Evolutionary conservation across 2,113 vertebrate species (phyloP).

Genomic region (Columba janthina): DNA sequence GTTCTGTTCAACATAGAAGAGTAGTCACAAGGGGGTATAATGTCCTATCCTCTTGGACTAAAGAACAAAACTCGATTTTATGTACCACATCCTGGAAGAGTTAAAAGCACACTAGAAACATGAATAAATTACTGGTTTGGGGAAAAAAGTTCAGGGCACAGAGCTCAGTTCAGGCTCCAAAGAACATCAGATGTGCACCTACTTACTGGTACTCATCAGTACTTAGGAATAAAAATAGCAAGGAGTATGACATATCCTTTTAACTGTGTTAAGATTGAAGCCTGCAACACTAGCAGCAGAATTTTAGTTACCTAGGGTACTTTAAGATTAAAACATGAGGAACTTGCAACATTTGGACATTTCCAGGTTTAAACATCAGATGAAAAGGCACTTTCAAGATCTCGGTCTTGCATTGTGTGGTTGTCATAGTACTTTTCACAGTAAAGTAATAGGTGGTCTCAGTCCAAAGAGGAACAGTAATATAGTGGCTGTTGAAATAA

Average conservation of each 20-base stretch:
- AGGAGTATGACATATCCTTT: not conserved
- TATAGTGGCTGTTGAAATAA: not conserved
- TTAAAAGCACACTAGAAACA: not conserved
- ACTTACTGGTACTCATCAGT: not conserved
- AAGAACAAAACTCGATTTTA: not conserved
- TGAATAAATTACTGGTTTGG: not conserved
- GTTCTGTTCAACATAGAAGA: not conserved
- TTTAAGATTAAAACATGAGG: not conserved
- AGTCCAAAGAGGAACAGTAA: not conserved
- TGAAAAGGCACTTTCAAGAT: not conserved
- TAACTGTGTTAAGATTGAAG: not conserved
- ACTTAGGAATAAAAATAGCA: not conserved
- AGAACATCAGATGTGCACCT: accelerated
- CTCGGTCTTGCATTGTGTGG: not conserved
- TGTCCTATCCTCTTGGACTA: not conserved
- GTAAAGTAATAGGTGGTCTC: not conserved
- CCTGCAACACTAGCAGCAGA: not conserved
- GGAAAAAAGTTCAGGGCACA: not conserved
- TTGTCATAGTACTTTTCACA: not conserved
- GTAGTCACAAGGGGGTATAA: not conserved
- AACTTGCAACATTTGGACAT: not conserved
- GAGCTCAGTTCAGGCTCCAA: not conserved
- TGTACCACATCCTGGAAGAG: not conserved
- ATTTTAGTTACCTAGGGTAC: not conserved
- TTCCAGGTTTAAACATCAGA: not conserved